Percentiles rank a stretch among this genome's conserved stretches.
These are phyloP conservation scores for Wiebesia pumilae DNA, from an alignment of 1,140 invertebrate genomes.

Conservation along the genomic window DNA sequence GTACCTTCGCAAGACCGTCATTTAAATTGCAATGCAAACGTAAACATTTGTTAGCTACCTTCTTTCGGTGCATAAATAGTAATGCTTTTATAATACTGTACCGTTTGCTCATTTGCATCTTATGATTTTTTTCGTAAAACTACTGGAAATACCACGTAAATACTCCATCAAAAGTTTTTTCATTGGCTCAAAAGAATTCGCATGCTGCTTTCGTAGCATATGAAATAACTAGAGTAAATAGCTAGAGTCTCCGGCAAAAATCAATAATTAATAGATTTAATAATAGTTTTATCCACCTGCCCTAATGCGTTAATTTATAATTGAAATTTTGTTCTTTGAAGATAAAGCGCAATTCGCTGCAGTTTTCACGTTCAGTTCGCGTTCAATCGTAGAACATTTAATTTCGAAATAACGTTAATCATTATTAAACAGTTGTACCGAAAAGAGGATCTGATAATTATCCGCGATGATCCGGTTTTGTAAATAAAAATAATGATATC, in stretches of 20 bases:
- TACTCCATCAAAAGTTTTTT: background rate
- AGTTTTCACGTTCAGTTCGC: no score
- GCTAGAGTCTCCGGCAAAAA: background rate
- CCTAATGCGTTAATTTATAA: background rate
- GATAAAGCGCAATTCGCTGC: background rate
- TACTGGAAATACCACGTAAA: background rate
- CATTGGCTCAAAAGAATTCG: background rate
- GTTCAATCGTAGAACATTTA: no score
- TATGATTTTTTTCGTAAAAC: background rate
- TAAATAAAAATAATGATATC: no score
- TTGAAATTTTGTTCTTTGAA: background rate
- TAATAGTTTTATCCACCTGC: background rate
- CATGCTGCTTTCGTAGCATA: background rate
- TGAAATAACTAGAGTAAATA: background rate
- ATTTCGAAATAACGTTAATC: no score
- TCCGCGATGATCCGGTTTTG: background rate
- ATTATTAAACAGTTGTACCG: background rate
- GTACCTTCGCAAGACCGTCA: no score
- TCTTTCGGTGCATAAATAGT: background rate
- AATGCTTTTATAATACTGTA: background rate
- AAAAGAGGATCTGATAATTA: background rate
- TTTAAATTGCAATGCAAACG: background rate
- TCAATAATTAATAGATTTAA: conserved; percentile 3
- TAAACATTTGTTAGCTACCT: background rate
- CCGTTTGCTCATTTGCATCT: background rate